Evolutionary conservation across 2,113 vertebrate genomes (phyloP), one percentile per base, ranked within the genome.

Genomic region (Amblyornis subalaris): DNA sequence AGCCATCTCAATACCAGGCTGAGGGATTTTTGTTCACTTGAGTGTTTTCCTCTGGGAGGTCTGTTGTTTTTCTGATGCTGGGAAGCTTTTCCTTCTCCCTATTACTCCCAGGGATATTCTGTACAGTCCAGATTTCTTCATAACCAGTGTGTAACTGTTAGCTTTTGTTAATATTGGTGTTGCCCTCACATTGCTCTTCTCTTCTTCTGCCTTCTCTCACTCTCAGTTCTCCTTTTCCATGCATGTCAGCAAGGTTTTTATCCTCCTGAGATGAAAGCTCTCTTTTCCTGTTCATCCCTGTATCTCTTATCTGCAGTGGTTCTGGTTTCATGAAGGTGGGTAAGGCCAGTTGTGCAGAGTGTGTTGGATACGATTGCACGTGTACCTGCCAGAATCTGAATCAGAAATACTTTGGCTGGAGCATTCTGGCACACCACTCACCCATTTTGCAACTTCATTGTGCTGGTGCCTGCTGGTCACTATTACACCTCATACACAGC

Each of bases 51-150:
- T 28, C 29, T 54, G 29, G 5, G 40, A 89, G 7, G 10, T 87
- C 55, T 74, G 33, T 84, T 94, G 47, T 47, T 87, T 89, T 81
- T 74, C 65, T 92, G 18, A 15, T 80, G 22, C 47, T 88, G 72
- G 36, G 45, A 73, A 88, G 25, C 14, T 53, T 89, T 74, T 81
- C n/a, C 24, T 83, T 50, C 47, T 78, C 44, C 2, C 0, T 42
- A 2, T 65, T 80, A 13, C 9, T 85, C 85, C 51, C 47, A 86
- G 45, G 24, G 36, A 31, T 18, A 35, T 61, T 40, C 66, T 90
- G 69, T 71, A 26, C 3, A 20, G 45, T 76, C 38, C 3, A 1
- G 31, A 79, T 79, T 82, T 73, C 62, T 48, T 83, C 47, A 44
- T 5, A 66, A 55, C 26, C 51, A 35, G 3, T 4, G 1, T 65